Evolutionary conservation across 2,888 invertebrate genomes (phyloP), one percentile per base, ranked within the genome.

Genomic region (Catocala nupta): DNA sequence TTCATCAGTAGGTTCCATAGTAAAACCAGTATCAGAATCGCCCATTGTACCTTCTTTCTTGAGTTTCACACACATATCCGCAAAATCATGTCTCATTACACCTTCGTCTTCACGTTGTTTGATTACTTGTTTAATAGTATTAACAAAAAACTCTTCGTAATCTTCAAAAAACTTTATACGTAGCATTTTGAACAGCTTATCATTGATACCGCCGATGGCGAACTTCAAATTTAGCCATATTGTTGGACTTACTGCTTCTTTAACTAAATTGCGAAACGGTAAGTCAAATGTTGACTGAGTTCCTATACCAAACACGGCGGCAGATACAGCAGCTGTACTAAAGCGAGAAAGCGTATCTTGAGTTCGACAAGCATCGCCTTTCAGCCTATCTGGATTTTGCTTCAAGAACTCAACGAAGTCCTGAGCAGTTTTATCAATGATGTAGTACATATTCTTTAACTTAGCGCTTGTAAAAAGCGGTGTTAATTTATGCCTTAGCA

Each of bases 261-360:
- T 70, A 1, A 75, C 81, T 68, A 86, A 81, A 42, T 78, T 54
- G 34, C 80, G 79, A 55, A 88, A 92, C 43, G 86, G 89, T 1
- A 82, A 92, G 34, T 92, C 83, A 52, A 88, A 88, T 0, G 84
- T 82, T 0, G 86, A 86, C 49, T 86, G 71, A 1, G 84, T 79
- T 8, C 83, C 84, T 5, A 94, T 83, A 0, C 94, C 93, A 63
- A 93, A 93, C 1, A 92, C 87, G 1, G 90, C 81, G 0, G 87
- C 88, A 0, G 83, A 82, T 5, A 92, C 85, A 5, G 88, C 84
- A 1, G 87, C 87, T 52, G 82, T 75, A 51, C 85, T 84, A 66
- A 81, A 89, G 11, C 78, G 74, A 3, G 73, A 77, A n/a, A 86
- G 53, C 0, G 80, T 78, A 1, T 84, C 74, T 36, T 76, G 47